A percentile compares a stretch with the other conserved stretches of the same genome.
These are phyloP conservation scores for Gasteruption jaculator DNA, from an alignment of 2,888 invertebrate species.

Conservation along the genomic window DNA sequence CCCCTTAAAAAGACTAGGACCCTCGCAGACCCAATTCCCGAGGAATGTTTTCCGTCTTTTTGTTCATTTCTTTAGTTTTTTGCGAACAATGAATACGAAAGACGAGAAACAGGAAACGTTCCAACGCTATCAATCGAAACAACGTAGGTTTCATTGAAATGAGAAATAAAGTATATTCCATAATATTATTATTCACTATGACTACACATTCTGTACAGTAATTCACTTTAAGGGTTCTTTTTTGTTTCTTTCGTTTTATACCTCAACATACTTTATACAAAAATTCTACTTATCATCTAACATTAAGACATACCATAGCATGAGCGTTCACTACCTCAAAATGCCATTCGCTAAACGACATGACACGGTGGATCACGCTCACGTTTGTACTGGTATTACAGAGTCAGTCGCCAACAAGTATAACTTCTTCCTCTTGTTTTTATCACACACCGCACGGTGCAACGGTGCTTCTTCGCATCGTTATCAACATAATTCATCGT, in stretches of 20 bases:
- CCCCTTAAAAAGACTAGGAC: too few relatives aligned
- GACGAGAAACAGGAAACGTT: slow-evolving; percentile 23
- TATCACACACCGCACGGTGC: slow-evolving; percentile 48
- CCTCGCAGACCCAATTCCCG: too few relatives aligned
- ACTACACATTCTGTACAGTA: slow-evolving; percentile 53
- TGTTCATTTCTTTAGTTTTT: too few relatives aligned
- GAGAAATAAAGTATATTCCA: slow-evolving; percentile 53
- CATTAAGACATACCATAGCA: slow-evolving; percentile 53
- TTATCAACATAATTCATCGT: background rate
- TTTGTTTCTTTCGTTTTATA: too few relatives aligned
- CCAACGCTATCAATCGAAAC: slow-evolving; percentile 42
- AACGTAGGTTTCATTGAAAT: slow-evolving; percentile 48
- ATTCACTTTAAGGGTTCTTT: slow-evolving; percentile 50
- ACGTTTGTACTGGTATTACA: slow-evolving; percentile 53
- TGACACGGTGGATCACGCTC: slow-evolving; percentile 45
- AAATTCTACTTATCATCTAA: slow-evolving; percentile 53
- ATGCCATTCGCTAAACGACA: slow-evolving; percentile 36
- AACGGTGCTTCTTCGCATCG: background rate
- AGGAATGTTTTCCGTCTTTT: too few relatives aligned
- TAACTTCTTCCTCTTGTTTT: slow-evolving; percentile 48
- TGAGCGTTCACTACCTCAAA: slow-evolving; percentile 45
- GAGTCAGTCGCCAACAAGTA: slow-evolving; percentile 52
- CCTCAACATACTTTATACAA: slow-evolving; percentile 53
- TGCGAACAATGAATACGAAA: too few relatives aligned
- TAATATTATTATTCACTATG: slow-evolving; percentile 53